Conservation (phyloP, 2,888 invertebrate species). For the Mythimna loreyi region DNA sequence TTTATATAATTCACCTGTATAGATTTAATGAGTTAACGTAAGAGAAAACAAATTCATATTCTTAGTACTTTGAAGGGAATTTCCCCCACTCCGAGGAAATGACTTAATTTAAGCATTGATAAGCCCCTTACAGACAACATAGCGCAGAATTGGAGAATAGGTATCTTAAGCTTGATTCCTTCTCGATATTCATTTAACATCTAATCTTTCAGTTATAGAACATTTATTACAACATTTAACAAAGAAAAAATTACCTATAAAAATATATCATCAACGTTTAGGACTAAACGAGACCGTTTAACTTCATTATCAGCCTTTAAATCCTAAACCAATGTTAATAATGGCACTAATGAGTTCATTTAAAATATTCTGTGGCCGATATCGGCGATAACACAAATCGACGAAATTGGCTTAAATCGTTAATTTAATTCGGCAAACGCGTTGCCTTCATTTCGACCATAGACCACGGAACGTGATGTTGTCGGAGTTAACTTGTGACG, state of each 20-base stretch:
- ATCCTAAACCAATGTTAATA: not conserved
- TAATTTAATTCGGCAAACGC: slow-evolving; percentile 43
- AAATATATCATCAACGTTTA: not conserved
- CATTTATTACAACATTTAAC: not conserved
- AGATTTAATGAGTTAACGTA: no score
- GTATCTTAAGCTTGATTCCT: no score
- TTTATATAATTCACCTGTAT: no score
- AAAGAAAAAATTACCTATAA: not conserved
- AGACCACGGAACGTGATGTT: not conserved
- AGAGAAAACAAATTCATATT: no score
- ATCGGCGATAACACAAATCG: slow-evolving; percentile 12
- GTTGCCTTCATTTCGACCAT: slow-evolving; percentile 35
- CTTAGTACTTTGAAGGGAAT: no score
- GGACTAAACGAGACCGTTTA: not conserved
- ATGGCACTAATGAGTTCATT: slow-evolving; percentile 11
- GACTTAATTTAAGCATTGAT: no score
- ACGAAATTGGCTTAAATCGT: slow-evolving; percentile 31
- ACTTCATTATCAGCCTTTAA: slow-evolving; percentile 1
- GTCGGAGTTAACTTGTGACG: not conserved
- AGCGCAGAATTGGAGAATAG: no score
- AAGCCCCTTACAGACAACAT: no score
- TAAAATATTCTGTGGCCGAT: slow-evolving; percentile 8
- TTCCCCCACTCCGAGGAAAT: no score
- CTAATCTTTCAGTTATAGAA: no score
- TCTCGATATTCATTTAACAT: no score